Evolutionary conservation across 2,797 vertebrate genomes (phyloP).

Genomic region (Gastrophryne carolinensis): DNA sequence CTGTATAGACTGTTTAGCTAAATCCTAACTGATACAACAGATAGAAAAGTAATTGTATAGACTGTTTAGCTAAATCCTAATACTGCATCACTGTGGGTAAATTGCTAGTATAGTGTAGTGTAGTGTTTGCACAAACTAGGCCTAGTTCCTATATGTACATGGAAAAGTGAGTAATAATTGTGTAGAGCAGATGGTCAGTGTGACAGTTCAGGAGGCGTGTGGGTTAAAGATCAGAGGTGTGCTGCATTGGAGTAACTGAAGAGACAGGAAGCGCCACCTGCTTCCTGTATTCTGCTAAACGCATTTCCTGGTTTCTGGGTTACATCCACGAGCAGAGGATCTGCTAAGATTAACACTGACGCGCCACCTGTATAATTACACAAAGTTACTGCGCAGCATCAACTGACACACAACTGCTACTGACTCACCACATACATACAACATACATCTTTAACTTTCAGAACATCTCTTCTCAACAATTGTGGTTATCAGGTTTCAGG

Average conservation of each 20-base stretch:
- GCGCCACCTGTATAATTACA: not conserved
- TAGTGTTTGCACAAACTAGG: not conserved
- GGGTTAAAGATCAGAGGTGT: conserved; percentile 8
- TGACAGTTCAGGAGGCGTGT: not conserved
- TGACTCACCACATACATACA: not conserved
- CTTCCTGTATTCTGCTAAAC: conserved; percentile 26
- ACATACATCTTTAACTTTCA: too few relatives aligned
- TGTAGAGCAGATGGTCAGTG: not conserved
- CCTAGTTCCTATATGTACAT: not conserved
- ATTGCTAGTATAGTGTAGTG: not conserved
- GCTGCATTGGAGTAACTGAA: not conserved
- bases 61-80: too few relatives aligned
- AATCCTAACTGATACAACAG: too few relatives aligned
- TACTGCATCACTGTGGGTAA: too few relatives aligned
- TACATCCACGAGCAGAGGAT: not conserved
- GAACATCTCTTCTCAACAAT: too few relatives aligned
- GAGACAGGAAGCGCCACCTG: conserved; percentile 47
- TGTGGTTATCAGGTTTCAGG: too few relatives aligned
- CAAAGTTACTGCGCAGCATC: not conserved
- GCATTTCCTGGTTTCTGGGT: conserved; percentile 35
- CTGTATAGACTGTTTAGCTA: too few relatives aligned
- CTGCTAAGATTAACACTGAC: not conserved
- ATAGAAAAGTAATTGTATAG: too few relatives aligned
- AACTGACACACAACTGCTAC: not conserved
- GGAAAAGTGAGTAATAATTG: not conserved